Conservation (phyloP, 2,888 invertebrate species). For the Andrena bicolor region DNA sequence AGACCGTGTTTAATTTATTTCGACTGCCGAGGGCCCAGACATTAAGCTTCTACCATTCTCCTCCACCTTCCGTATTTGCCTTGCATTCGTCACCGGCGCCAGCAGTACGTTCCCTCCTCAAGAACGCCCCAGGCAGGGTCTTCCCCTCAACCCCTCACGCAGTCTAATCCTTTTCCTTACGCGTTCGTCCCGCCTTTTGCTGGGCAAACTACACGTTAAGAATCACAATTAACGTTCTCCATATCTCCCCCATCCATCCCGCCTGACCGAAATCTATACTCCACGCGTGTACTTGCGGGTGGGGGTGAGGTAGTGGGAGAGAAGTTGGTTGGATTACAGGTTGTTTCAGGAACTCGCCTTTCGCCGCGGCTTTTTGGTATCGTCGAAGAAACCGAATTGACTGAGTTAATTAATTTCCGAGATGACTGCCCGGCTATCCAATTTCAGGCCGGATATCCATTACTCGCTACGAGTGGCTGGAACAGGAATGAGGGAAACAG, state of each 20-base stretch:
- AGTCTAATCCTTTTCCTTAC: conserved; percentile 51
- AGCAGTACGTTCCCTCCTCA: conserved; percentile 48
- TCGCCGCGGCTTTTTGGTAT: not conserved
- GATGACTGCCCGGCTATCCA: not conserved
- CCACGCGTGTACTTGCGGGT: not conserved
- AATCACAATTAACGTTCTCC: conserved; percentile 20
- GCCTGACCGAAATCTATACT: not conserved
- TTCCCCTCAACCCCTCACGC: conserved; percentile 38
- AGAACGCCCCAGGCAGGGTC: conserved; percentile 40
- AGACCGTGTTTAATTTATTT: conserved; percentile 81
- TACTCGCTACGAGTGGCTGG: conserved; percentile 7
- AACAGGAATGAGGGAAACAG: not conserved
- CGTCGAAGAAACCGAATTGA: not conserved
- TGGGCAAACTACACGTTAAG: conserved; percentile 37
- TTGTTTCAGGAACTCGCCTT: not conserved
- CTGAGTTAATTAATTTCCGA: conserved; percentile 29
- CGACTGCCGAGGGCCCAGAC: conserved; percentile 74
- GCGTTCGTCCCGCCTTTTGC: conserved; percentile 15
- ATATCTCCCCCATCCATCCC: not conserved
- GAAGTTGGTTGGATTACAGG: not conserved
- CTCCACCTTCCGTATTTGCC: conserved; percentile 72
- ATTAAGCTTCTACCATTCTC: conserved; percentile 76
- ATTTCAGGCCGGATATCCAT: not conserved
- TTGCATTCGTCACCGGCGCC: conserved; percentile 75
- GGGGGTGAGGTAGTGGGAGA: not conserved